These are phyloP conservation scores for Fragum fragum DNA, from an alignment of 2,888 invertebrate genomes.

Conservation along the genomic window DNA sequence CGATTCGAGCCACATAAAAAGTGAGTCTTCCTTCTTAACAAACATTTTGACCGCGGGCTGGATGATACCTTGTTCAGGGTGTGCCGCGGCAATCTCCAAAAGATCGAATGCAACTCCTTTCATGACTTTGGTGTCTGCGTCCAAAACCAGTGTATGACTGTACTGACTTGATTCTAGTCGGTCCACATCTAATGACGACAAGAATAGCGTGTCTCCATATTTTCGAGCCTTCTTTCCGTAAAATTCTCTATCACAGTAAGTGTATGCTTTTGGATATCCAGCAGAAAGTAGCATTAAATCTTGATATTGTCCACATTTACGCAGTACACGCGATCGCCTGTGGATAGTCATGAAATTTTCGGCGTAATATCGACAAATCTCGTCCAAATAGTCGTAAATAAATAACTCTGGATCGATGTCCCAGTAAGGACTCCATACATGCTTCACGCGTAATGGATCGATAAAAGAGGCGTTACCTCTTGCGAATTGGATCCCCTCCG, in stretches of 20 bases:
- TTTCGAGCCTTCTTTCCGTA: slow-evolving; percentile 66
- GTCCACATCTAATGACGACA: slow-evolving; percentile 7
- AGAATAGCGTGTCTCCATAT: slow-evolving; percentile 20
- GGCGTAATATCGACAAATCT: slow-evolving; percentile 68
- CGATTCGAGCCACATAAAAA: slow-evolving; percentile 80
- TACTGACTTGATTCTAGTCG: slow-evolving; percentile 58
- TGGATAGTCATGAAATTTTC: slow-evolving; percentile 78
- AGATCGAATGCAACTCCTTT: slow-evolving; percentile 74
- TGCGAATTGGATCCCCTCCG: slow-evolving; percentile 69
- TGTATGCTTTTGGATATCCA: slow-evolving; percentile 68
- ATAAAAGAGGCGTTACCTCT: slow-evolving; percentile 53
- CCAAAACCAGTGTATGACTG: slow-evolving; percentile 80
- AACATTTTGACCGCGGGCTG: slow-evolving; percentile 81
- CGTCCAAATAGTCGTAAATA: slow-evolving; percentile 64
- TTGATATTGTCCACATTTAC: slow-evolving; percentile 80
- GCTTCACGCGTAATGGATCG: slow-evolving; percentile 51
- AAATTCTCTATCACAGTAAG: slow-evolving; percentile 69
- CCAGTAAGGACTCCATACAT: slow-evolving; percentile 69
- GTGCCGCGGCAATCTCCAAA: slow-evolving; percentile 77
- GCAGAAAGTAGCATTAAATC: slow-evolving; percentile 77
- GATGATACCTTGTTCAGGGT: slow-evolving; percentile 80
- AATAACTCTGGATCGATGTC: slow-evolving; percentile 60
- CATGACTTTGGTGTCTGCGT: slow-evolving; percentile 80
- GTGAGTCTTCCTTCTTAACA: slow-evolving; percentile 71
- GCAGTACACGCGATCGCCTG: slow-evolving; percentile 71